phyloP scores from a whole-genome alignment of 1,140 invertebrate species.

The Drosophila simulans region DNA sequence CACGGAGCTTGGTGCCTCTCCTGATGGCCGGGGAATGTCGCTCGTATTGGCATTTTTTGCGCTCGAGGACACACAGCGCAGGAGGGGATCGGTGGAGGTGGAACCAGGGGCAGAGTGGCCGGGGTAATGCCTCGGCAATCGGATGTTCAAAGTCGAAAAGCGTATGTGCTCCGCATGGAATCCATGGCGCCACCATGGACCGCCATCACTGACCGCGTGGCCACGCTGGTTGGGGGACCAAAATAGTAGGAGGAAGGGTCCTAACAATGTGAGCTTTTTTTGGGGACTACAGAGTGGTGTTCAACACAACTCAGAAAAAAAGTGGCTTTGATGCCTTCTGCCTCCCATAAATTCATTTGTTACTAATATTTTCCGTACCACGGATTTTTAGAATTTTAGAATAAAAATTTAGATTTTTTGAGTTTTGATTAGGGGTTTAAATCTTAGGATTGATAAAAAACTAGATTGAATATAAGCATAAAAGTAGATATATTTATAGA shows the following conservation, averaged over 20 bases:
- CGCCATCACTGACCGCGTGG: slow-evolving; percentile 23
- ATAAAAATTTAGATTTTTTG: not conserved
- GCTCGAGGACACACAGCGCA: slow-evolving; percentile 73
- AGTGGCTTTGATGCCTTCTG: not conserved
- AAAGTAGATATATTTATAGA: not conserved
- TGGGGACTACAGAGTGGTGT: not conserved
- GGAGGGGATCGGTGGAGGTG: not conserved
- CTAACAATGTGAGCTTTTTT: slow-evolving; percentile 4
- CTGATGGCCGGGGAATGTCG: slow-evolving; percentile 32
- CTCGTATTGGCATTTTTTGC: slow-evolving; percentile 78
- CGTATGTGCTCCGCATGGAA: slow-evolving; percentile 77
- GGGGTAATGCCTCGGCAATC: slow-evolving; percentile 71
- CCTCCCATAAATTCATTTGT: not conserved
- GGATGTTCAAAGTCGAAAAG: slow-evolving; percentile 82
- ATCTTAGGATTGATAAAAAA: not conserved
- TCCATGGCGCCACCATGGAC: slow-evolving; percentile 31
- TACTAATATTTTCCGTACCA: not conserved
- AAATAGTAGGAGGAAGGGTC: not conserved
- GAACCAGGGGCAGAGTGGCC: not conserved
- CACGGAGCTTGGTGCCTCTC: not conserved
- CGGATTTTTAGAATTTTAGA: not conserved
- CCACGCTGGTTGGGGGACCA: slow-evolving; percentile 15
- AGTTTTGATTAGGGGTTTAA: not conserved
- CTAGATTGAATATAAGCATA: not conserved
- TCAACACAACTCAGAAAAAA: not conserved